A percentile compares a stretch with the other conserved stretches of the same genome.
Evolutionary conservation across 23 tunicate genomes (phyloP).

Genomic region (Corella eumyota): DNA sequence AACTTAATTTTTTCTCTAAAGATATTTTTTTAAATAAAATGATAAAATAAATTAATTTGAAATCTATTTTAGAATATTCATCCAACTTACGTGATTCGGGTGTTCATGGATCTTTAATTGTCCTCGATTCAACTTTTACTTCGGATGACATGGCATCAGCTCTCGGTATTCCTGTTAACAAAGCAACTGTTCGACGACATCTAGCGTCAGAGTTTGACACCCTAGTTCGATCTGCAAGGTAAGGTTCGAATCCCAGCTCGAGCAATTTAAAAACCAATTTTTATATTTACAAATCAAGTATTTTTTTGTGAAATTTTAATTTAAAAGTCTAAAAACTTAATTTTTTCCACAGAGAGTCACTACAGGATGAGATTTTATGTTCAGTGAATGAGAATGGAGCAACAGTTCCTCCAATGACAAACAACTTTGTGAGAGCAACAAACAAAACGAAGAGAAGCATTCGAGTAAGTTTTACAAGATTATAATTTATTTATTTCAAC

Average conservation of each 20-base stretch:
- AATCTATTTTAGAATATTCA: conserved; percentile 46
- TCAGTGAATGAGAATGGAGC: no score
- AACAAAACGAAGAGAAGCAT: conserved; percentile 15
- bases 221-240: conserved; percentile 63
- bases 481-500: no score
- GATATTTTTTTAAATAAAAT: no score
- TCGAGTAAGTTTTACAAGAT: no score
- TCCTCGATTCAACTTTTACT: conserved; percentile 35
- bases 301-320: not conserved
- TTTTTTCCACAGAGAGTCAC: conserved; percentile 17
- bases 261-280: not conserved
- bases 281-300: not conserved
- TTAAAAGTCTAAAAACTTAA: not conserved
- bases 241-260: not conserved
- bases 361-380: conserved; percentile 16
- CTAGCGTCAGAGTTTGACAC: conserved; percentile 83
- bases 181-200: conserved; percentile 76
- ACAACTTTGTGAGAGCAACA: conserved; percentile 7
- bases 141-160: conserved; percentile 75
- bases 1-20: no score
- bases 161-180: conserved; percentile 72
- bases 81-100: conserved; percentile 63
- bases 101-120: conserved; percentile 73
- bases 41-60: not conserved
- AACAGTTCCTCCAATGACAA: not conserved